Evolutionary conservation across 2,888 invertebrate genomes (phyloP), one percentile per base, ranked within the genome.

Genomic region (Agonopterix arenella): DNA sequence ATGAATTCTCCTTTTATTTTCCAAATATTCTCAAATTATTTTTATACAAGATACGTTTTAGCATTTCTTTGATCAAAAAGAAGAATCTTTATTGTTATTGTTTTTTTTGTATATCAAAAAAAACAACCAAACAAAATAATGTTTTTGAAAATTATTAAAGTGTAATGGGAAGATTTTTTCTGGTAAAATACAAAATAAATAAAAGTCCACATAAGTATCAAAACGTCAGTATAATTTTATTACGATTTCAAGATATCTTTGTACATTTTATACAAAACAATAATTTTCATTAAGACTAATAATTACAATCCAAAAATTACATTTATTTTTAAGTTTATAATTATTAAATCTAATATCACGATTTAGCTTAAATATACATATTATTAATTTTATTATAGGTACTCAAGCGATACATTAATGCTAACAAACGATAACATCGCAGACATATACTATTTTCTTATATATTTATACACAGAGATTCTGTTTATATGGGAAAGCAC

Each of bases 151-250:
- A 28, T 28, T 0, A 28, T 28, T 7, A 5, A 5, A 28, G 28
- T 18, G 18, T 28, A 28, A 28, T 4, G 28, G 28, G 5, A 28
- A 28, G 28, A 28, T 28, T 28, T 13, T 28, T 28, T 28, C 5
- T 28, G 28, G 5, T 28, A 28, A 28, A 28, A 28, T 28, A 28
- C 1, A 28, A 28, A 28, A 5, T 28, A 80, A 82, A 76, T 74
- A 79, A 86, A 79, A 73, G 63, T 67, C 69, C 57, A 49, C 63
- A 56, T 80, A 82, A 84, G 89, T 89, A 89, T 89, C 83, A 88
- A 89, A 89, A 89, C 89, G 80, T 89, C 88, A 76, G 86, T 89
- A 89, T 89, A 89, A 85, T 86, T 77, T 85, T 84, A 88, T 86
- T 85, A 89, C 80, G 76, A 73, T 79, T 81, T 74, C 80, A 83